Base-by-base conservation (phyloP, 2,888 invertebrate genomes). In the Drosophila histrio region DNA sequence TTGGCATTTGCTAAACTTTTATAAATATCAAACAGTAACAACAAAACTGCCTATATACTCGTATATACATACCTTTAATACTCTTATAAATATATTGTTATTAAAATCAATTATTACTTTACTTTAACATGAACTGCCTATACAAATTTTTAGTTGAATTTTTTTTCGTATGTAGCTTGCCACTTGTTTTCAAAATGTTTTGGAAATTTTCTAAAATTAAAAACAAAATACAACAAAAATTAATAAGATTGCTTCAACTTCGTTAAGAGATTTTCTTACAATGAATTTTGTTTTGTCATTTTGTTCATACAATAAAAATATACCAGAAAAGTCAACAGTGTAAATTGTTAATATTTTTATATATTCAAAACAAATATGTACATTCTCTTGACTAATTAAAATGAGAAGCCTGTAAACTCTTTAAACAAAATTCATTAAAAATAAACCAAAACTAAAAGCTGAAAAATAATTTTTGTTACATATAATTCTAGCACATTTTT, bases 401-500 rank as follows among this genome's bases (percentile, higher is more conserved):
- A 61, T 61, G 43, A 60, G 56, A 63, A 66, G 61, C 15, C 63
- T 57, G 43, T 49, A 52, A 61, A 64, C 39, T 59, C 24, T 26
- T 19, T 71, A 88, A 89, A 80, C 78, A 77, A 77, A 84, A 74
- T 71, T 81, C 77, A 85, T 81, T 72, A 57, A 82, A 58, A 64
- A 56, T 26, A 13, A 53, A 58, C 17, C 19, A 46, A 77, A 77
- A 68, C 26, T 46, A 21, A 65, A 65, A 62, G 64, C 65, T 67
- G 74, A 54, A 67, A 70, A 70, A 61, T 58, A 60, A 71, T 76
- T 88, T 88, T 79, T 79, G 83, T 89, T 84, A 79, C 61, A 77
- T 77, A 74, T 75, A 79, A 84, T 79, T 79, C 77, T 65, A 73
- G 89, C 87, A 87, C 87, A 75, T 85, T 84, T 87, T 78, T 86